Evolutionary conservation across 2,797 vertebrate species (phyloP).

Genomic region (Platyrinchus mystaceus): DNA sequence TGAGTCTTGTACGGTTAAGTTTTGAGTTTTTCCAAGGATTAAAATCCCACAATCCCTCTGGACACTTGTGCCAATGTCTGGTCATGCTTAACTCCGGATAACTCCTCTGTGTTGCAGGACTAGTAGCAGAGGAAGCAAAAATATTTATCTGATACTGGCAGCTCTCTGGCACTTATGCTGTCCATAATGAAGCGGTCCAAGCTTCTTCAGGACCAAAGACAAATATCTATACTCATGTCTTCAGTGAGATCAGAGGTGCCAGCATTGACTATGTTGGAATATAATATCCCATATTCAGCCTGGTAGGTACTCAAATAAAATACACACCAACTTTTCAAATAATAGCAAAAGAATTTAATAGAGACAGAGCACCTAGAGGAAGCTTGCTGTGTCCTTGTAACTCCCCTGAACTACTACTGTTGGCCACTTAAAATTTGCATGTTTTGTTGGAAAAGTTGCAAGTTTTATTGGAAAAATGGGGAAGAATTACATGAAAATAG

Average conservation of each 20-base stretch:
- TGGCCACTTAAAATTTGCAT: not conserved
- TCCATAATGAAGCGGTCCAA: not conserved
- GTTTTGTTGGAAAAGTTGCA: too few species aligned
- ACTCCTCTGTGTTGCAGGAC: not conserved
- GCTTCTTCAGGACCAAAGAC: not conserved
- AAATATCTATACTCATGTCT: not conserved
- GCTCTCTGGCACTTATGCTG: not conserved
- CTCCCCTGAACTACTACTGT: not conserved
- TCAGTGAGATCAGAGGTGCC: not conserved
- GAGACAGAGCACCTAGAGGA: not conserved
- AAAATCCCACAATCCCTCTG: not conserved
- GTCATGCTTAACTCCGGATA: not conserved
- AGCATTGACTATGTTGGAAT: not conserved
- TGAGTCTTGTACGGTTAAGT: not conserved
- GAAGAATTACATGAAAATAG: not conserved
- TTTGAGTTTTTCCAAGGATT: not conserved
- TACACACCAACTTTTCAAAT: not conserved
- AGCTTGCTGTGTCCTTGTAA: not conserved
- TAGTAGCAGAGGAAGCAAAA: not conserved
- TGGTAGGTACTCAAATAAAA: not conserved
- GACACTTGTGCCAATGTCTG: not conserved
- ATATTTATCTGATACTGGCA: not conserved
- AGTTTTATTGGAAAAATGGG: not conserved
- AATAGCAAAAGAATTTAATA: not conserved
- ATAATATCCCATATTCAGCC: not conserved